These are phyloP conservation scores for Acrossocheilus wenchowensis DNA, from an alignment of 2,797 vertebrate species.

Conservation along the genomic window DNA sequence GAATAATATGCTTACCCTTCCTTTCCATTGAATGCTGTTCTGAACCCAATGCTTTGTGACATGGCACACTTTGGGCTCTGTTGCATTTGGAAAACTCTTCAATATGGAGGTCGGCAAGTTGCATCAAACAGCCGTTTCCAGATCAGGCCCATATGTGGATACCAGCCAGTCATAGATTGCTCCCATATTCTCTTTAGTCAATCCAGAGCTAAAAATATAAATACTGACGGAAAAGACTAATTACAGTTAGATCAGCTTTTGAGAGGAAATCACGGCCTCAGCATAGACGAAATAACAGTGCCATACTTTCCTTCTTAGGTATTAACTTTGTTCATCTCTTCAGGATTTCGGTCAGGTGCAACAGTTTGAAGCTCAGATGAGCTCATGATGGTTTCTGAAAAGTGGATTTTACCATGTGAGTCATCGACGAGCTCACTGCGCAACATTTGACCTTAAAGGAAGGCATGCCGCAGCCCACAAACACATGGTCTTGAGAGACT, in stretches of 20 bases:
- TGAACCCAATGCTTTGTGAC: slow-evolving; percentile 66
- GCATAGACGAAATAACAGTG: background rate
- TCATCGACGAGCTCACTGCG: slow-evolving; percentile 73
- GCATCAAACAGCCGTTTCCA: slow-evolving; percentile 39
- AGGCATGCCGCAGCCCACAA: slow-evolving; percentile 73
- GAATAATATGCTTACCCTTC: slow-evolving; percentile 9
- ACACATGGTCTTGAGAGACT: slow-evolving; percentile 74
- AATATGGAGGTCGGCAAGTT: slow-evolving; percentile 57
- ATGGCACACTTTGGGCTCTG: slow-evolving; percentile 55
- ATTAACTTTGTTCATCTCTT: slow-evolving; percentile 23
- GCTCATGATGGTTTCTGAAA: slow-evolving; percentile 51
- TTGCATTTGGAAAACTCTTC: slow-evolving; percentile 57
- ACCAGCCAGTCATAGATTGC: slow-evolving; percentile 31
- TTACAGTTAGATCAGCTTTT: slow-evolving; percentile 34
- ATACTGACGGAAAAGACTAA: slow-evolving; percentile 31
- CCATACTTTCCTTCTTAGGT: slow-evolving; percentile 35
- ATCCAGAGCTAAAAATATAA: slow-evolving; percentile 34
- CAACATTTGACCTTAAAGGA: slow-evolving; percentile 80
- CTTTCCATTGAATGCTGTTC: slow-evolving; percentile 49
- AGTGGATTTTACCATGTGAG: slow-evolving; percentile 36
- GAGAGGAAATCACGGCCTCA: slow-evolving; percentile 15
- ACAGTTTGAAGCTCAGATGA: slow-evolving; percentile 35
- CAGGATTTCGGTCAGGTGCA: slow-evolving; percentile 40
- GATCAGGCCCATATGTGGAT: slow-evolving; percentile 53
- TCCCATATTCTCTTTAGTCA: slow-evolving; percentile 34